Evolutionary conservation across 2,113 vertebrate genomes (phyloP), one percentile per base, ranked within the genome.

Genomic region (Rhea americana): DNA sequence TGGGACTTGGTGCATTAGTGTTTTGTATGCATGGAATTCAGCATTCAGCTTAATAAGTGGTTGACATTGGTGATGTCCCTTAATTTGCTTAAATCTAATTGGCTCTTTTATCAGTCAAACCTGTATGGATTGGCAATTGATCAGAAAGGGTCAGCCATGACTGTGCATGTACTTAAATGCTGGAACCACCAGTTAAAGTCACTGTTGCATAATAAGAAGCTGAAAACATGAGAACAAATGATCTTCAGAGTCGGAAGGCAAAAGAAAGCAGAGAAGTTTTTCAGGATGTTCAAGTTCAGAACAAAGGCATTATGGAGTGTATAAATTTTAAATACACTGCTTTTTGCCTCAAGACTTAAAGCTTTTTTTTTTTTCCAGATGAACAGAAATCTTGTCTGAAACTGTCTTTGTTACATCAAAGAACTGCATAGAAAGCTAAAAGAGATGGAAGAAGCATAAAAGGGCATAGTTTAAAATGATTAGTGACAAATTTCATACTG

Each of bases 391-490:
- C 98, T 98, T 98, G 98, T 99, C 99, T 99, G 98, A 98, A 99
- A 99, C 98, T 98, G 98, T 99, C 98, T 99, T 98, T 99, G 98
- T 98, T 99, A 98, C 98, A 98, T 98, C 98, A 99, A 99, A 99
- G 99, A 98, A 98, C 97, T 98, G 97, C 98, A 98, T 56, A 93
- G 97, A 97, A 98, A 98, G 98, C 98, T 96, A 93, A 97, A 97
- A 98, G 98, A 98, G 98, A 98, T 98, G 98, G 98, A 97, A 97
- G 98, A 97, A 98, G 98, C 99, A 98, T 99, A 98, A 99, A 99
- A 99, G 98, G 98, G 99, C 98, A 99, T 99, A 99, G 98, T 99
- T 99, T 99, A 99, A 99, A 99, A 99, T 99, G 98, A 99, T 99
- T 99, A 99, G 98, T 99, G 99, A 99, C 98, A 99, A 98, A 98